Conservation (phyloP, 1,140 invertebrate genomes). For the Philotrypesis tridentata region DNA sequence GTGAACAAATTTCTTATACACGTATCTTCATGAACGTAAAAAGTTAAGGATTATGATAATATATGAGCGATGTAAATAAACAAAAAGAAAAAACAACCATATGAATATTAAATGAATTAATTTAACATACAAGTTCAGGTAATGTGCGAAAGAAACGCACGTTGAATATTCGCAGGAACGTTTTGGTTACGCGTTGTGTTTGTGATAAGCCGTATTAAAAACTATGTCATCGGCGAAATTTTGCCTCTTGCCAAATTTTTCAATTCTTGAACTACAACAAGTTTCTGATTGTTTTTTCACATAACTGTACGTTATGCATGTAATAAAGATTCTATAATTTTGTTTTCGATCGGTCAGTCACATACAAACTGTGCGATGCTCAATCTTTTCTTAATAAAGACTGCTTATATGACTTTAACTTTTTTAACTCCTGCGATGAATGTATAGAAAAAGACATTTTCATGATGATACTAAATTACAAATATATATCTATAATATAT, state of each 20-base stretch:
- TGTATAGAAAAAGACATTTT: slow-evolving; percentile 21
- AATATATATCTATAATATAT: slow-evolving; percentile 13
- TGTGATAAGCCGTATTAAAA: slow-evolving; percentile 9
- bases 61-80: slow-evolving; percentile 42
- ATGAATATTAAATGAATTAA: slow-evolving; percentile 28
- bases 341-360: not conserved
- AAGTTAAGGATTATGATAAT: slow-evolving; percentile 14
- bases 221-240: not conserved
- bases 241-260: not conserved
- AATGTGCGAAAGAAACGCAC: not conserved
- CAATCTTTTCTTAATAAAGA: slow-evolving; percentile 28
- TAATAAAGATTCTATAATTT: not conserved
- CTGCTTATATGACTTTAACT: slow-evolving; percentile 33
- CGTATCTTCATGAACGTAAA: slow-evolving; percentile 7
- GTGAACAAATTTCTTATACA: slow-evolving; percentile 30
- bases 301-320: not conserved
- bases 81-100: not conserved
- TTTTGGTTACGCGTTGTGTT: slow-evolving; percentile 13
- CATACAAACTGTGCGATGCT: slow-evolving; percentile 6
- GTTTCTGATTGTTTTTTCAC: not conserved
- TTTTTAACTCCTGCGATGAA: slow-evolving; percentile 8
- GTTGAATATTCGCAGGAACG: slow-evolving; percentile 1
- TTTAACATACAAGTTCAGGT: not conserved
- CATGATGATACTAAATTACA: slow-evolving; percentile 13
- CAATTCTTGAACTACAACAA: not conserved